Base-by-base conservation (phyloP, 1,140 invertebrate species). In the Heliconius melpomene region DNA sequence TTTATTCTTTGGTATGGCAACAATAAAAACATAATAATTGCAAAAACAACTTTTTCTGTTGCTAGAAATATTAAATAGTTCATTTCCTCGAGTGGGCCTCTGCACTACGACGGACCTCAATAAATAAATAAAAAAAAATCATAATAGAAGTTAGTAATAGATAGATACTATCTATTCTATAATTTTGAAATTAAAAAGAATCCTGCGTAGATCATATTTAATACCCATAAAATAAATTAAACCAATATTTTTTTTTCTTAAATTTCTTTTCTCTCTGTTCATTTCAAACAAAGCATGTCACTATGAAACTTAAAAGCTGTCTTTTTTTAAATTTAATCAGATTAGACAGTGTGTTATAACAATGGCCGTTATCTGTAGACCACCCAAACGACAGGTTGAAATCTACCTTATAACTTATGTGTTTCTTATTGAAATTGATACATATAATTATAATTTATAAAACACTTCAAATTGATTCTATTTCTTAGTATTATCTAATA, bases 321-420 rank as follows among this genome's bases (percentile, higher is more conserved):
- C 38, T 81, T 82, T 82, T 84, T 66, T 13, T 16, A 86, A n/a
- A 77, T 81, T 83, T 86, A 87, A 89, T 89, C 87, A 83, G 87
- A 87, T 89, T 89, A 88, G 82, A 82, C 76, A 78, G 77, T 79
- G 78, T 75, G 73, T 82, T 85, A 82, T 87, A 88, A 86, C 87
- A 85, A 80, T 80, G 84, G 75, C 75, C 36, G 66, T 76, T 88
- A 85, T 86, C 83, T 78, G 74, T 78, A 71, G 88, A 87, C 88
- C 88, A 89, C 88, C 87, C 84, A 75, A 80, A 77, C 18, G 46
- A 57, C 20, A 40, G 72, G 46, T 66, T 5, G 26, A 66, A 66
- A 26, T 26, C 20, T 29, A 66, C 9, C 26, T 29, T 29, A 66
- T 54, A 76, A 76, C 38, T 76, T 66, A 76, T 76, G 40, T 18